Base-by-base conservation (phyloP, 2,113 vertebrate genomes). In the Clarias magur region DNA sequence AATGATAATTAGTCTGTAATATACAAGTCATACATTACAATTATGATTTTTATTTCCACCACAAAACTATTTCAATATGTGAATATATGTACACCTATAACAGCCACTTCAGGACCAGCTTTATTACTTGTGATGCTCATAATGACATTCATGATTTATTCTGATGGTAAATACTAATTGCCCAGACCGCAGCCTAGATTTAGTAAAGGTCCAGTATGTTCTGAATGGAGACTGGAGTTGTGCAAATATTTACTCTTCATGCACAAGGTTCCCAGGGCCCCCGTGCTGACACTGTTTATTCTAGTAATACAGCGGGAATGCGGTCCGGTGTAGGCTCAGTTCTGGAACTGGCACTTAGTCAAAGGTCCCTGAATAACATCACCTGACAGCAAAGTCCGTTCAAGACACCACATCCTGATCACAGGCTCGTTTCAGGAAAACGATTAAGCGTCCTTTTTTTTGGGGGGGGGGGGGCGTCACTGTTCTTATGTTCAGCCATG, bases 161-260 rank as follows among this genome's bases (percentile, higher is more conserved):
- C 76, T 16, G 25, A 82, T 16, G n/a, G 16, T 82, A 62, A 34
- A 53, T n/a, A 72, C 27, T 62, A 82, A 82, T 68, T 72, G n/a
- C 70, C 30, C 53, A 54, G 62, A 84, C 86, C 62, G 9, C 62
- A 84, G 86, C 30, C 87, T 90, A 27, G 54, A 85, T 87, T 88
- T 73, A 79, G 75, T 70, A 83, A 87, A 87, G 34, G 15, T 83
- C 63, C 88, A 38, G 63, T 73, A 88, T 76, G 70, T 87, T 89
- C 59, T 86, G 78, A 88, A 88, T 83, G 73, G 84, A 87, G 80
- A 72, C 81, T 48, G 53, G 88, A 80, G 85, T 90, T 87, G 85
- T 87, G 82, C 90, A 91, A 92, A 92, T 91, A 92, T 91, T 91
- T 90, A 89, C 80, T 34, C 75, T 87, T 86, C 42, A 73, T 90